Base-by-base conservation (phyloP, 2,113 vertebrate species). In the Geothlypis trichas region DNA sequence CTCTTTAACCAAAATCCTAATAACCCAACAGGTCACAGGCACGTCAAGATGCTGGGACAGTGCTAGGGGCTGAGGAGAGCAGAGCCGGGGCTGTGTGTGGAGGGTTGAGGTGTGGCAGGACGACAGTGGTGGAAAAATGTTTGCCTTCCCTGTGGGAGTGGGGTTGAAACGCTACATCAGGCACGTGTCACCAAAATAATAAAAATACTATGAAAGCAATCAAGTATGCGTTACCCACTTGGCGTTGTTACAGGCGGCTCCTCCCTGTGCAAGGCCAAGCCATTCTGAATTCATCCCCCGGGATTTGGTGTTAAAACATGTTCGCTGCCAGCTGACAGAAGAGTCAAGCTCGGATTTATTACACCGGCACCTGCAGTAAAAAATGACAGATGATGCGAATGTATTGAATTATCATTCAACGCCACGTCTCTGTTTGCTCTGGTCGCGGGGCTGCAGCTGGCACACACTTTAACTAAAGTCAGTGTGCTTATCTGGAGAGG, bases 361-460 rank as follows among this genome's bases (percentile, higher is more conserved):
- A 49, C 95, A 49, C 91, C 52, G 44, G 97, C 98, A 98, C 98
- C 98, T 98, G 98, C 98, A 97, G 96, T 92, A 93, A 93, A 91
- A 94, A 97, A 84, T 89, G 97, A 97, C 94, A 93, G 98, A 96
- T 97, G 97, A 96, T 96, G 97, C 94, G 96, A 97, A 96, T 91
- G 97, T 98, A 98, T 99, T 99, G 99, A 98, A 98, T 99, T 99
- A 98, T 98, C 98, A 99, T 98, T 99, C 99, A 96, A 69, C 55
- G 95, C 99, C 98, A 98, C 97, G 61, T 98, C 97, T 97, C 98
- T 98, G 98, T 97, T 98, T 98, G 98, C 98, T 98, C 97, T 39
- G 93, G 98, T 98, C 96, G 86, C 95, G 72, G 97, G 96, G 97
- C 97, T 97, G 98, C 98, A 98, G 97, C 98, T 98, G 98, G 97